Conservation (phyloP, 2,113 vertebrate species). For the Todiramphus saurophagus region DNA sequence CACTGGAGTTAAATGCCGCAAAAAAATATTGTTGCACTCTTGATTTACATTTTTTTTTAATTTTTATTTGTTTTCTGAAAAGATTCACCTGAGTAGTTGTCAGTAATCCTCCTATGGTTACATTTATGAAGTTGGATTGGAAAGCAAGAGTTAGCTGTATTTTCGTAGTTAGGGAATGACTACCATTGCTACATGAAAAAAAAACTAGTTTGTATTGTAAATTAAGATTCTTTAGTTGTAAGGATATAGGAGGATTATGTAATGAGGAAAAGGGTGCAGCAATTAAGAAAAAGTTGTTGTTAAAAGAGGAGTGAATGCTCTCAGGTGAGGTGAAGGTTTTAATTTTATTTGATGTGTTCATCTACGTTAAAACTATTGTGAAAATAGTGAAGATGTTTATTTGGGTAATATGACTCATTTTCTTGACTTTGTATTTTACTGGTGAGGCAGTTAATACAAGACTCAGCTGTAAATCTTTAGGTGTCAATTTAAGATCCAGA, state of each 20-base stretch:
- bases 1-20: neutral
- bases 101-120: too few relatives aligned
- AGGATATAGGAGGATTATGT: neutral
- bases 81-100: neutral
- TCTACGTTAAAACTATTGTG: neutral
- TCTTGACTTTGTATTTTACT: neutral
- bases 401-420: neutral
- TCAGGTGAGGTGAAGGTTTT: neutral
- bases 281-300: neutral
- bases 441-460: neutral
- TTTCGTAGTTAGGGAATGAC: neutral
- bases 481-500: neutral
- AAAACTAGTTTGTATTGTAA: neutral
- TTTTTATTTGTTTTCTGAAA: neutral
- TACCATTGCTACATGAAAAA: neutral
- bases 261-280: neutral
- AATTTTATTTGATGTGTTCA: neutral
- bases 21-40: neutral
- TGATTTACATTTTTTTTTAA: neutral
- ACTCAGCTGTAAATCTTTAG: neutral
- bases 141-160: neutral
- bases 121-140: neutral
- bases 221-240: neutral
- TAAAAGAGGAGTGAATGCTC: neutral
- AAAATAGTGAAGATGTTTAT: neutral